Conservation (phyloP, 2,888 invertebrate species). For the Drosophila koepferae region DNA sequence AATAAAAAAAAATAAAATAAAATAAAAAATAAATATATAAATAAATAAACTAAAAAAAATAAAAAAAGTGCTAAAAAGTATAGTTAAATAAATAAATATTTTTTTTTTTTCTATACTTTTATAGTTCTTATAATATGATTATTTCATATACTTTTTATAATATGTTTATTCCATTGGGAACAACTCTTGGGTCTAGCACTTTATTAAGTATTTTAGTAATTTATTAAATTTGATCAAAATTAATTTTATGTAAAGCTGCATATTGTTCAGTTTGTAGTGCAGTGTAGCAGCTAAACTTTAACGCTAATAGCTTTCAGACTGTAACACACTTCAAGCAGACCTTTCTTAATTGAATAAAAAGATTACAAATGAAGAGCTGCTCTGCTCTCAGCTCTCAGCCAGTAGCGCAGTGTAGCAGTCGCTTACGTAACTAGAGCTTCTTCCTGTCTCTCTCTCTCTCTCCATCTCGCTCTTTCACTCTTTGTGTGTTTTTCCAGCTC, state of each 20-base stretch:
- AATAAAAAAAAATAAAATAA: too few relatives aligned
- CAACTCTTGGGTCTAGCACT: too few relatives aligned
- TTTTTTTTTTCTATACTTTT: too few relatives aligned
- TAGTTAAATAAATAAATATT: too few relatives aligned
- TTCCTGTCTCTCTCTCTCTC: background rate
- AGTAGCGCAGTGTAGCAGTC: slow-evolving; percentile 1
- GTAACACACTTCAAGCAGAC: slow-evolving; percentile 1
- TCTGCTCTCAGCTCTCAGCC: too few relatives aligned
- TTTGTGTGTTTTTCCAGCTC: background rate
- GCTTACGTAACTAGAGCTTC: background rate
- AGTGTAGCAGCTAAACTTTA: slow-evolving; percentile 14
- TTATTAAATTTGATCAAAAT: background rate
- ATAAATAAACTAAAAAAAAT: too few relatives aligned
- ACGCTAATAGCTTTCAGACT: slow-evolving; percentile 8
- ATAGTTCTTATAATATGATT: too few relatives aligned
- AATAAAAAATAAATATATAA: too few relatives aligned
- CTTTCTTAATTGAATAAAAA: slow-evolving; percentile 2
- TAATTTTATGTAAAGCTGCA: background rate
- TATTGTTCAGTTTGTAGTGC: slow-evolving; percentile 2
- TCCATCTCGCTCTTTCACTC: background rate
- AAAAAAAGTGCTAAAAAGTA: too few relatives aligned
- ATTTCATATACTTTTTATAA: too few relatives aligned
- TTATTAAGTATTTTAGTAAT: too few relatives aligned
- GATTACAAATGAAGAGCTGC: slow-evolving; percentile 5
- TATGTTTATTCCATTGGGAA: background rate